A percentile compares a stretch with the other conserved stretches of the same genome.
phyloP scores from a whole-genome alignment of 2,797 vertebrate species.

The Aldrovandia affinis region DNA sequence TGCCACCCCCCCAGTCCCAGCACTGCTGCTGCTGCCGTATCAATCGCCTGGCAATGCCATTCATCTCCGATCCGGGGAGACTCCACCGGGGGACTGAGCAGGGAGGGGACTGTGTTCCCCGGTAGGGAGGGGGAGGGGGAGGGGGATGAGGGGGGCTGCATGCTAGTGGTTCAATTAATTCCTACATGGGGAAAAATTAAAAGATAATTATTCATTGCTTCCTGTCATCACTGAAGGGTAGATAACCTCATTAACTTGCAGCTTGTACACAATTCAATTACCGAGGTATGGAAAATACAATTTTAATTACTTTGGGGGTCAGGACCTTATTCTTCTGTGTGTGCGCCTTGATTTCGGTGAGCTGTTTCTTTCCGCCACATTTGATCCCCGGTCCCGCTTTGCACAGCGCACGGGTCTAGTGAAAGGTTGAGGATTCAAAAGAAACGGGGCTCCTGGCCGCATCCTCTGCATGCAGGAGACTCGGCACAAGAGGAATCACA shows the following conservation, averaged over 20 bases:
- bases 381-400: constrained; percentile 48
- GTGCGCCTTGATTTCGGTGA: constrained; percentile 62
- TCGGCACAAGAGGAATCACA: constrained; percentile 14
- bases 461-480: constrained; percentile 5
- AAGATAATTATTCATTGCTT: constrained; percentile 93
- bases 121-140: constrained; percentile 23
- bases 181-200: constrained; percentile 90
- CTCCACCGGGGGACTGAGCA: constrained; percentile 46
- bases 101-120: too few relatives aligned
- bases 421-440: constrained; percentile 42
- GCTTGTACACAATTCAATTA: constrained; percentile 97
- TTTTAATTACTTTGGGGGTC: constrained; percentile 90
- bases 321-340: constrained; percentile 84
- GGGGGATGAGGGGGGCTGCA: constrained; percentile 62
- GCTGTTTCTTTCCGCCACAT: constrained; percentile 32
- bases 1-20: constrained; percentile 56
- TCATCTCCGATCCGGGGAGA: constrained; percentile 81
- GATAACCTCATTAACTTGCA: constrained; percentile 94
- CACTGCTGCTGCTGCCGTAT: constrained; percentile 61
- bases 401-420: constrained; percentile 61
- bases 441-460: constrained; percentile 34
- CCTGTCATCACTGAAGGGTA: constrained; percentile 87
- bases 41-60: constrained; percentile 84
- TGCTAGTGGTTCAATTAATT: constrained; percentile 86
- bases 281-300: constrained; percentile 91